Evolutionary conservation across 2,113 vertebrate genomes (phyloP).

Genomic region (Trichomycterus rosablanca): DNA sequence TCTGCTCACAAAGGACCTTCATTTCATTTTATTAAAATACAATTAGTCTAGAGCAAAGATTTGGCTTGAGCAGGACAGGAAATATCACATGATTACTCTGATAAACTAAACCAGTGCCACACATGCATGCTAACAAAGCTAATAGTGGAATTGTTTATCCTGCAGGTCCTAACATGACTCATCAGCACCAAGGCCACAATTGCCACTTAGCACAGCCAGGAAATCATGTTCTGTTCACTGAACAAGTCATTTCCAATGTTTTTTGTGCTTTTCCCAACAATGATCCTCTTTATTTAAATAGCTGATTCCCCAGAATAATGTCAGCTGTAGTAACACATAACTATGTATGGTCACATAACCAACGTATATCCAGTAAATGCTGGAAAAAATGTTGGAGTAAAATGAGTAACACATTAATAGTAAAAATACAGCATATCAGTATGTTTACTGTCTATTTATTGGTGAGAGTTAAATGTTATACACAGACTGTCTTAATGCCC

Average conservation of each 20-base stretch:
- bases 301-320: conserved; percentile 5
- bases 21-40: conserved; percentile 16
- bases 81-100: conserved; percentile 23
- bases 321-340: conserved; percentile 15
- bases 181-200: conserved; percentile 27
- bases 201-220: conserved; percentile 24
- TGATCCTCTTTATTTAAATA: conserved; percentile 21
- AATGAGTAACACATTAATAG: neutral
- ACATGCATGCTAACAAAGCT: neutral
- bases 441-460: neutral
- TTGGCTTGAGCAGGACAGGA: conserved; percentile 13
- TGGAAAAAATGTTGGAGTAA: conserved; percentile 6
- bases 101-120: conserved; percentile 29
- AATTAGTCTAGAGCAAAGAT: conserved; percentile 11
- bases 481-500: conserved; percentile 13
- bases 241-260: conserved; percentile 21
- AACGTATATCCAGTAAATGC: conserved; percentile 3
- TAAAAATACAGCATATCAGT: no score
- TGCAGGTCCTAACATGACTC: conserved; percentile 33
- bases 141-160: conserved; percentile 9
- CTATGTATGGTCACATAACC: conserved; percentile 23
- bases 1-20: conserved; percentile 4
- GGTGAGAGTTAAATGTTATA: neutral
- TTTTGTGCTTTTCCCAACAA: conserved; percentile 27
- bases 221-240: conserved; percentile 32